Conservation (phyloP, 2,888 invertebrate genomes). For the Eucriotettix oculatus region DNA sequence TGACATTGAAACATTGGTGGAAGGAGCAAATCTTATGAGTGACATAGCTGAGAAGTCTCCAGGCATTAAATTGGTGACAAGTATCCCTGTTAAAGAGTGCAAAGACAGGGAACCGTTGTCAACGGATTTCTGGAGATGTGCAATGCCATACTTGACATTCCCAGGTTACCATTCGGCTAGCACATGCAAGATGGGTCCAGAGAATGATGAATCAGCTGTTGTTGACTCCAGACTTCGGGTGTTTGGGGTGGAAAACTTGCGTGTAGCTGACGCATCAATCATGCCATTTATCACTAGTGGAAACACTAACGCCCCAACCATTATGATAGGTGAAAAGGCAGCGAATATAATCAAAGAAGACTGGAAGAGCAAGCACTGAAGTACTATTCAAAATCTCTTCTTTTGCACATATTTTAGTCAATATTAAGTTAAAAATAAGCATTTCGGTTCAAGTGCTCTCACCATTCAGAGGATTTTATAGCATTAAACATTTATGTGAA, state of each 20-base stretch:
- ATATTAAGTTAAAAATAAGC: too few relatives aligned
- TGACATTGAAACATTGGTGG: slow-evolving; percentile 34
- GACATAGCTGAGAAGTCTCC: slow-evolving; percentile 19
- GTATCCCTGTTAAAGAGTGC: slow-evolving; percentile 51
- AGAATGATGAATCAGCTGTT: slow-evolving; percentile 4
- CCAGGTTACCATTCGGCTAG: slow-evolving; percentile 10
- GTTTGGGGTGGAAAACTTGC: slow-evolving; percentile 4
- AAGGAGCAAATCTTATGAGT: slow-evolving; percentile 29
- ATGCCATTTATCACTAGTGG: slow-evolving; percentile 10
- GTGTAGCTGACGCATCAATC: slow-evolving; percentile 10
- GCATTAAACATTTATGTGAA: too few relatives aligned
- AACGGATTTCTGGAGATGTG: slow-evolving; percentile 38
- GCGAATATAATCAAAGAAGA: slow-evolving; percentile 7
- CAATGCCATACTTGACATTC: slow-evolving; percentile 21
- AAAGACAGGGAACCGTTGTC: slow-evolving; percentile 26
- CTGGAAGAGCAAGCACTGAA: too few relatives aligned
- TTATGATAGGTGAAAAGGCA: slow-evolving; percentile 11
- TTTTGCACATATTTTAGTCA: too few relatives aligned
- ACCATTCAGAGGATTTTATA: too few relatives aligned
- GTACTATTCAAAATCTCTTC: too few relatives aligned
- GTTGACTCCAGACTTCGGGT: slow-evolving; percentile 7
- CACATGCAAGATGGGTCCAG: slow-evolving; percentile 10
- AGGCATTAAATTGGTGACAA: slow-evolving; percentile 21
- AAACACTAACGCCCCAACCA: slow-evolving; percentile 10
- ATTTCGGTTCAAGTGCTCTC: too few relatives aligned